These are phyloP conservation scores for Drosophila atroscutellata DNA, from an alignment of 2,888 invertebrate genomes.

Conservation along the genomic window DNA sequence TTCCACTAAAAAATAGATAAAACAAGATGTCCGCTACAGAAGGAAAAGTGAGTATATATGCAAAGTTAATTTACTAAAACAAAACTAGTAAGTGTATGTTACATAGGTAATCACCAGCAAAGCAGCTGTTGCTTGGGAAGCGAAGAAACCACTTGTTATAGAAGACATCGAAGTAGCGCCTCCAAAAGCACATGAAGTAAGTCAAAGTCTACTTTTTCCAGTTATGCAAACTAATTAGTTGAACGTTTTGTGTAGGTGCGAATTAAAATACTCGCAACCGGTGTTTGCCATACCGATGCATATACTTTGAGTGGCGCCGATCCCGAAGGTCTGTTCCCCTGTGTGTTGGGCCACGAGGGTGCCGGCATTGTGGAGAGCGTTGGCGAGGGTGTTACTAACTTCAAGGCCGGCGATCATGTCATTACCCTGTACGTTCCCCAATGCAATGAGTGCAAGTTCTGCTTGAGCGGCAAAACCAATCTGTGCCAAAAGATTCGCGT, in stretches of 20 bases:
- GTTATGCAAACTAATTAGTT: background rate
- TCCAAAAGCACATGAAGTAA: conserved; percentile 96
- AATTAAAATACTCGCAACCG: conserved; percentile 91
- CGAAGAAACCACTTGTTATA: conserved; percentile 94
- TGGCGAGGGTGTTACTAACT: conserved; percentile 94
- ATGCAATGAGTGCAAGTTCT: conserved; percentile 98
- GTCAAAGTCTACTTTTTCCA: conserved; percentile 30
- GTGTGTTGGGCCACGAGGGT: conserved; percentile 98
- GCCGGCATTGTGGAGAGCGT: conserved; percentile 98
- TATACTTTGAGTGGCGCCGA: conserved; percentile 95
- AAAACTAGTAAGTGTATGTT: conserved; percentile 2
- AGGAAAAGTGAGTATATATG: conserved; percentile 67
- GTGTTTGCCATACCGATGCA: conserved; percentile 96
- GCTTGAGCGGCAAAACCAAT: conserved; percentile 97
- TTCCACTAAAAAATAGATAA: conserved; percentile 22
- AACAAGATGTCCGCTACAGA: conserved; percentile 69
- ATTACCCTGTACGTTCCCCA: conserved; percentile 98
- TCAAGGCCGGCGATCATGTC: conserved; percentile 97
- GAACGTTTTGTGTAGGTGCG: conserved; percentile 83
- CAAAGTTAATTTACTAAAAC: conserved; percentile 12
- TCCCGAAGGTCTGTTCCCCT: conserved; percentile 96
- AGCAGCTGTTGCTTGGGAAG: conserved; percentile 98
- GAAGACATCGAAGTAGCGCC: conserved; percentile 98
- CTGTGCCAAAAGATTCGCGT: conserved; percentile 96
- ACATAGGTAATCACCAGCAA: conserved; percentile 93